Percentiles rank a stretch among this genome's conserved stretches.
phyloP scores from a whole-genome alignment of 1,140 invertebrate genomes.

The Drosophila carrolli region DNA sequence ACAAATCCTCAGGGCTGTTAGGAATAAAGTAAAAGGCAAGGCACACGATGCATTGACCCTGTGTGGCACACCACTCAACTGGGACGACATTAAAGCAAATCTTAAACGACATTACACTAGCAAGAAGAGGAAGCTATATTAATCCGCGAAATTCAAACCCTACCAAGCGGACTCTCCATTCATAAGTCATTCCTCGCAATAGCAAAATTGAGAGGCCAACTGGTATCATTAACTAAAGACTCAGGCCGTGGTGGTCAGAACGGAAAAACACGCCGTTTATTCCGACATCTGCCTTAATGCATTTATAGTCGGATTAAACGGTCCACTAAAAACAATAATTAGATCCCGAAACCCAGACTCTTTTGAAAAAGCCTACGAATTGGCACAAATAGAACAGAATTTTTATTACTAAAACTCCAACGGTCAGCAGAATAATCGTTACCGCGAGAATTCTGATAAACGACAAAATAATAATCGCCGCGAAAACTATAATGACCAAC shows the following conservation, averaged over 20 bases:
- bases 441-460: background rate
- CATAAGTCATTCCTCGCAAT: background rate
- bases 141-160: slow-evolving; percentile 10
- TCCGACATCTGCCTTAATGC: slow-evolving; percentile 1
- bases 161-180: slow-evolving; percentile 10
- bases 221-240: background rate
- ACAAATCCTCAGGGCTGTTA: slow-evolving; percentile 2
- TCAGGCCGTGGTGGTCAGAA: no score
- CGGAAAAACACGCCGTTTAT: background rate
- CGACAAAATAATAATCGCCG: slow-evolving; percentile 1
- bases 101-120: slow-evolving; percentile 5
- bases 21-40: slow-evolving; percentile 9
- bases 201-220: background rate
- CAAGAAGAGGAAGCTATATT: slow-evolving; percentile 19
- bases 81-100: slow-evolving; percentile 14
- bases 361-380: slow-evolving; percentile 1
- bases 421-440: background rate
- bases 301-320: background rate
- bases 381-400: slow-evolving; percentile 11
- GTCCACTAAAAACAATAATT: slow-evolving; percentile 3
- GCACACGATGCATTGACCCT: slow-evolving; percentile 10
- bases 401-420: slow-evolving; percentile 2
- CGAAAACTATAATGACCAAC: slow-evolving; percentile 7
- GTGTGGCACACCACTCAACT: slow-evolving; percentile 11
- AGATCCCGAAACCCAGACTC: slow-evolving; percentile 3